Conservation (phyloP, 2,797 vertebrate species). For the Tiaroga cobitis region DNA sequence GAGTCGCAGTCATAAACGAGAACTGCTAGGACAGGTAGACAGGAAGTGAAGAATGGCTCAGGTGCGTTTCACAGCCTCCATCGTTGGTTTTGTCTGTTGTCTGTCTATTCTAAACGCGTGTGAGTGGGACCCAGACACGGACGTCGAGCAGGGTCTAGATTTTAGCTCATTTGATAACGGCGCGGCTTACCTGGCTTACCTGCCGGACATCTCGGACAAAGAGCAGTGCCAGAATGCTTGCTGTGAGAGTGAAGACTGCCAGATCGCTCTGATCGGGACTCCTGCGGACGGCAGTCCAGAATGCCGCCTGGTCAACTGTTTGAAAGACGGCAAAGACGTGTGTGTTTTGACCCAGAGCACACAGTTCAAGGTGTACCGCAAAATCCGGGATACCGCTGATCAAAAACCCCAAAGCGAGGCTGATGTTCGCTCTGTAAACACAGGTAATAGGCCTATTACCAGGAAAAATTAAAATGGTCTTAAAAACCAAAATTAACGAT, state of each 20-base stretch:
- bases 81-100: neutral
- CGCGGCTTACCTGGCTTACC: neutral
- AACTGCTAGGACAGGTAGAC: neutral
- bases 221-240: conserved; percentile 56
- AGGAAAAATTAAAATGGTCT: neutral
- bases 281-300: conserved; percentile 34
- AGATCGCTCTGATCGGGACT: conserved; percentile 59
- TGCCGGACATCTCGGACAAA: neutral
- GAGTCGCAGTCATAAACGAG: neutral
- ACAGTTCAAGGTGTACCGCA: conserved; percentile 52
- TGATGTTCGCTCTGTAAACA: neutral
- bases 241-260: conserved; percentile 59
- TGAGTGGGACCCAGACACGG: conserved; percentile 49
- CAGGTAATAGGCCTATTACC: conserved; percentile 50
- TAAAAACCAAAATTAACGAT: neutral
- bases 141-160: conserved; percentile 33
- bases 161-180: neutral
- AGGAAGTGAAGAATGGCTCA: conserved; percentile 47
- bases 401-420: neutral
- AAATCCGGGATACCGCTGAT: neutral
- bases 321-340: conserved; percentile 11
- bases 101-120: conserved; percentile 59
- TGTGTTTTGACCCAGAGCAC: conserved; percentile 50
- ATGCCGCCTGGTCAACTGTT: conserved; percentile 64
- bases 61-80: neutral